Base-by-base conservation (phyloP, 2,888 invertebrate species). In the Ophraella communa region DNA sequence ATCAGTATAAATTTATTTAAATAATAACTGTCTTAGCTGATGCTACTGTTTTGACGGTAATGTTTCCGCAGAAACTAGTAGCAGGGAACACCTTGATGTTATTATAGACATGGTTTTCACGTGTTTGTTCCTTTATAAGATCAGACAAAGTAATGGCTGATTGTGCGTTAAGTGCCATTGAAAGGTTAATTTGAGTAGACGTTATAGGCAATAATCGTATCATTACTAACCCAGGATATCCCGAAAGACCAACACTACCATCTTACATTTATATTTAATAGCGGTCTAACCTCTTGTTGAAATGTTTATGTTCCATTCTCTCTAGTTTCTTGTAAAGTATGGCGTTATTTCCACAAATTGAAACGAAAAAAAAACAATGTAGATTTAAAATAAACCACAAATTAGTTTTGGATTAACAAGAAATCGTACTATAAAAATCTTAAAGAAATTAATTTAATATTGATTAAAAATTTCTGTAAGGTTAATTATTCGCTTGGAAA, bases 401-500 rank as follows among this genome's bases (percentile, higher is more conserved):
- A n/a, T n/a, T n/a, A n/a, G n/a, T n/a, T n/a, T n/a, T n/a, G n/a
- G n/a, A n/a, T n/a, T n/a, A n/a, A n/a, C n/a, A n/a, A n/a, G n/a
- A n/a, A n/a, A n/a, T n/a, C n/a, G n/a, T n/a, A n/a, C n/a, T n/a
- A n/a, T n/a, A n/a, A n/a, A n/a, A n/a, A n/a, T n/a, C n/a, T n/a
- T n/a, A n/a, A n/a, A n/a, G n/a, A n/a, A n/a, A n/a, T n/a, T n/a
- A n/a, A n/a, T n/a, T n/a, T n/a, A n/a, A n/a, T n/a, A n/a, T n/a
- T n/a, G n/a, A n/a, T n/a, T n/a, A n/a, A n/a, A n/a, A n/a, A 45
- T 62, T 64, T 63, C 54, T 58, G 23, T 53, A 27, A 57, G 56
- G 69, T 70, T 73, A 71, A 67, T 70, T 61, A 58, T 68, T 59
- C 62, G 20, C 42, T 57, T 62, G 58, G 68, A 66, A 71, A 72